Conservation (phyloP, 2,113 vertebrate genomes). For the Chiloscyllium plagiosum region DNA sequence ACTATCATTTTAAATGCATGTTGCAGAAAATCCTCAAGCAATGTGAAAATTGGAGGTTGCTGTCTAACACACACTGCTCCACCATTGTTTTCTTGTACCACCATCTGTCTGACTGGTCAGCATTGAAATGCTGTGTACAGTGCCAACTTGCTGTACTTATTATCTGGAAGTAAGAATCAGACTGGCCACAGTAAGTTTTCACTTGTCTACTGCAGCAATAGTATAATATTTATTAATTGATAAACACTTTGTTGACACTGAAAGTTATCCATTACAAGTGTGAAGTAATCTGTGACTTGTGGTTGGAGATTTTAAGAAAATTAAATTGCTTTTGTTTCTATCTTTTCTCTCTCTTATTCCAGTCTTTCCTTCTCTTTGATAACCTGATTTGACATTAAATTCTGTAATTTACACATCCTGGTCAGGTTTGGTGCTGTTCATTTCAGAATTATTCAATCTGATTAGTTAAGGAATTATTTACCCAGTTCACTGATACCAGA, state of each 20-base stretch:
- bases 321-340: background rate
- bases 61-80: background rate
- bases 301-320: background rate
- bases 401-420: background rate
- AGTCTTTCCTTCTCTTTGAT: background rate
- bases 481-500: background rate
- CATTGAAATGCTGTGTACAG: background rate
- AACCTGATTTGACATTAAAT: background rate
- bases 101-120: background rate
- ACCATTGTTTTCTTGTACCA: background rate
- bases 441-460: too few species aligned
- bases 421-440: background rate
- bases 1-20: background rate
- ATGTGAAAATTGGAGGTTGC: background rate
- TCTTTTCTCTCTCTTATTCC: background rate
- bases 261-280: background rate
- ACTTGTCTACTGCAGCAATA: too few species aligned
- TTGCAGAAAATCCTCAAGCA: background rate
- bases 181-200: background rate
- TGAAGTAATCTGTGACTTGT: background rate
- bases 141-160: background rate
- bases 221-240: background rate
- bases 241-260: background rate
- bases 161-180: background rate
- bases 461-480: background rate